A percentile compares a stretch with the other conserved stretches of the same genome.
Evolutionary conservation across 2,888 invertebrate species (phyloP).

Genomic region (Cecidostiba fungosa): DNA sequence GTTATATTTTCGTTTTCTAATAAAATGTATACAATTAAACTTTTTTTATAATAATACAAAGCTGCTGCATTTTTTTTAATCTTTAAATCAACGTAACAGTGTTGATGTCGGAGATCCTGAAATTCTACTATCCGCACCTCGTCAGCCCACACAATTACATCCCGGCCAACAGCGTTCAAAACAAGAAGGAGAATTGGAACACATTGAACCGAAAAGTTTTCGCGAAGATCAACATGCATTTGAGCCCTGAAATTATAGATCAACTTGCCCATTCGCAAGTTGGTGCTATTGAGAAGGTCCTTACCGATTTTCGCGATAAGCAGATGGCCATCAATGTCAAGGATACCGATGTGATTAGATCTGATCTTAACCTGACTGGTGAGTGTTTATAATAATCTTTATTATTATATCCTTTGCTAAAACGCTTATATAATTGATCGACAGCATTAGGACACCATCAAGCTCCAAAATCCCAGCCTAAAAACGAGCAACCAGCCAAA

Average conservation of each 20-base stretch:
- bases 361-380: not conserved
- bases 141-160: constrained; percentile 90
- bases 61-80: too few species aligned
- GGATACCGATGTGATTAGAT: not conserved
- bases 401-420: too few species aligned
- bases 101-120: constrained; percentile 86
- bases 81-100: constrained; percentile 82
- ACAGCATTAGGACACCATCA: not conserved
- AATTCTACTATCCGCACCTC: constrained; percentile 85
- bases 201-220: constrained; percentile 88
- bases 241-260: constrained; percentile 83
- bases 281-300: constrained; percentile 84
- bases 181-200: constrained; percentile 89
- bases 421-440: too few species aligned
- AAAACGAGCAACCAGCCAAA: not conserved
- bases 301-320: constrained; percentile 55
- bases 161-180: constrained; percentile 83
- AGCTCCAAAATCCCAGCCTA: not conserved
- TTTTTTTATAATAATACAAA: too few species aligned
- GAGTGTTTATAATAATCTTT: not conserved
- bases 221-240: constrained; percentile 82
- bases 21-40: too few species aligned
- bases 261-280: constrained; percentile 83
- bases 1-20: not conserved
- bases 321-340: constrained; percentile 32